Conservation (phyloP, 2,113 vertebrate genomes). For the Malaclemys terrapin region DNA sequence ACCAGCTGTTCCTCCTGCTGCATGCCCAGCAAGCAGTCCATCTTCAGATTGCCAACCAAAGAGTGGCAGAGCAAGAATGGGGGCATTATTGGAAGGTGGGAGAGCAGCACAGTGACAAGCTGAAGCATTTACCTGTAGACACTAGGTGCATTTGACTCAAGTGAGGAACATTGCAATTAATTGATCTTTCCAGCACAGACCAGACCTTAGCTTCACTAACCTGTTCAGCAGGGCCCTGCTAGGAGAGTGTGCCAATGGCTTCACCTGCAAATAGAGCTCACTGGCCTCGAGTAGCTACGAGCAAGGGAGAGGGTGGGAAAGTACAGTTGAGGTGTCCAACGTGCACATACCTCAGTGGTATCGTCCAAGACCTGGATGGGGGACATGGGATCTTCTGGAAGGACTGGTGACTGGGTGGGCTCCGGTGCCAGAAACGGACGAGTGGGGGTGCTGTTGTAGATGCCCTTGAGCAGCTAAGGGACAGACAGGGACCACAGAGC, state of each 20-base stretch:
- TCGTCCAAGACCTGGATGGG: not conserved
- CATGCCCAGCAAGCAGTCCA: rapidly evolving
- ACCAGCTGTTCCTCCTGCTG: not conserved
- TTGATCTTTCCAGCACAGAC: not conserved
- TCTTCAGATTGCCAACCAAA: not conserved
- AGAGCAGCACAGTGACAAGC: not conserved
- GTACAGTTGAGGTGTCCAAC: not conserved
- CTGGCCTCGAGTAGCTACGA: not conserved
- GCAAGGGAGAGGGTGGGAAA: not conserved
- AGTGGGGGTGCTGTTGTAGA: conserved; percentile 80
- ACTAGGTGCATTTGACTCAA: not conserved
- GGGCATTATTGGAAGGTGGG: not conserved
- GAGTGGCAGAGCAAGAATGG: not conserved
- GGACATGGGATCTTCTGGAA: conserved; percentile 11
- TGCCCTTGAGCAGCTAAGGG: conserved; percentile 54
- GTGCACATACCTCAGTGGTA: not conserved
- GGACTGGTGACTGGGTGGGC: conserved; percentile 41
- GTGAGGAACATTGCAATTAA: not conserved
- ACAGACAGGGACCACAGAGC: not conserved
- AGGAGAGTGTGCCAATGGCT: not conserved
- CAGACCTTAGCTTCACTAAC: not conserved
- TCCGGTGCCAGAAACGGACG: conserved; percentile 57
- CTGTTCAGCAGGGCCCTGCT: not conserved
- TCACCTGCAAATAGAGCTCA: not conserved
- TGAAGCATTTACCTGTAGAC: not conserved